Conservation (phyloP, 2,113 vertebrate species). For the Promerops cafer region DNA sequence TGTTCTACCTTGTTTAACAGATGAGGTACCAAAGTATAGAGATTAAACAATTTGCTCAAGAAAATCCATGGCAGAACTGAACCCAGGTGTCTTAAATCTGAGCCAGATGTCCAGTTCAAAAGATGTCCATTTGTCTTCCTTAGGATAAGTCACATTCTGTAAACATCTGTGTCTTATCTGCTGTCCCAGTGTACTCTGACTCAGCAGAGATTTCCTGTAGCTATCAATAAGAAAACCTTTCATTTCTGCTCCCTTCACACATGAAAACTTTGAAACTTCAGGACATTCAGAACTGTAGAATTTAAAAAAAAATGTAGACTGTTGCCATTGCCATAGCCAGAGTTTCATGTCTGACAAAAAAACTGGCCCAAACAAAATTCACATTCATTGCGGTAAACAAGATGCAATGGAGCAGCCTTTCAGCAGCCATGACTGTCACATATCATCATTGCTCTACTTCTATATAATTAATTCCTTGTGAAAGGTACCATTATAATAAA, state of each 20-base stretch:
- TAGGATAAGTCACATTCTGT: not conserved
- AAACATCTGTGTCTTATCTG: constrained; percentile 7
- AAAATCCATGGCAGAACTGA: not conserved
- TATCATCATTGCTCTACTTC: not conserved
- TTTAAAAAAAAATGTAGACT: not conserved
- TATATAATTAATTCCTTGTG: constrained; percentile 11
- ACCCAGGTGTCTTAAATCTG: not conserved
- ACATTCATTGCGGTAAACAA: constrained; percentile 15
- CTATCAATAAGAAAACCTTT: not conserved
- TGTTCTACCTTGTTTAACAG: constrained; percentile 15
- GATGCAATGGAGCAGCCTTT: not conserved
- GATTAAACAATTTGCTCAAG: constrained; percentile 30
- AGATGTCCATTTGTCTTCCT: not conserved
- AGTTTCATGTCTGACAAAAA: not conserved
- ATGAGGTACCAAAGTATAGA: not conserved
- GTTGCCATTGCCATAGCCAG: not conserved
- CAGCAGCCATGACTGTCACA: not conserved
- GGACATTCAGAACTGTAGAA: not conserved
- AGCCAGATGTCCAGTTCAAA: constrained; percentile 3
- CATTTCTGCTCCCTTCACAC: not conserved
- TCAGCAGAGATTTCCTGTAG: not conserved
- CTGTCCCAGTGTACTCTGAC: not conserved
- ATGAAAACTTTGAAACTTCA: not conserved
- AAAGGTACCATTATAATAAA: constrained; percentile 12
- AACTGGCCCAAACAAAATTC: not conserved